Evolutionary conservation across 2,888 invertebrate genomes (phyloP).

Genomic region (Tyria jacobaeae): DNA sequence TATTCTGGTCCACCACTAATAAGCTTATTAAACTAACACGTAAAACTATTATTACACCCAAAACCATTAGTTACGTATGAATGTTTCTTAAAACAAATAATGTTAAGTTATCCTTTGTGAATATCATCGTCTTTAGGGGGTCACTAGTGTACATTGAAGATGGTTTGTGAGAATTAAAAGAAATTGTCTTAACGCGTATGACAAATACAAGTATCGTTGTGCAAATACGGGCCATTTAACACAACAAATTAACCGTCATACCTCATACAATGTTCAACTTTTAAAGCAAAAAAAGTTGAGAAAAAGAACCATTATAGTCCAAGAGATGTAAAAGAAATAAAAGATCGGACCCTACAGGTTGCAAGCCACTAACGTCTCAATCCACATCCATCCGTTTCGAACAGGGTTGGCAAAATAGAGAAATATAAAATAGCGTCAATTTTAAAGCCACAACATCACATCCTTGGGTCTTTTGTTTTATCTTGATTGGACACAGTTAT

Average conservation of each 20-base stretch:
- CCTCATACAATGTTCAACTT: slow-evolving; percentile 50
- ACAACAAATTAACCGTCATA: slow-evolving; percentile 46
- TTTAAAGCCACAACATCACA: background rate
- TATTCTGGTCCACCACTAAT: no score
- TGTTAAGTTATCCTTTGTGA: no score
- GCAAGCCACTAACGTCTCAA: slow-evolving; percentile 72
- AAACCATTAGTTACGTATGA: background rate
- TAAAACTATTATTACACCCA: background rate
- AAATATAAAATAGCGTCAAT: slow-evolving; percentile 10
- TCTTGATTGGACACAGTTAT: background rate
- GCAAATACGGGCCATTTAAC: slow-evolving; percentile 23
- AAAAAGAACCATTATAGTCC: slow-evolving; percentile 64
- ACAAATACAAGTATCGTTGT: slow-evolving; percentile 10
- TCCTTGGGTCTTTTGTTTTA: background rate
- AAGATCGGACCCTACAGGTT: slow-evolving; percentile 70
- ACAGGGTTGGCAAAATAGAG: slow-evolving; percentile 40
- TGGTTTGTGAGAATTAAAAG: background rate
- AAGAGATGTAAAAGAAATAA: slow-evolving; percentile 60
- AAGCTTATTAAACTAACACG: background rate
- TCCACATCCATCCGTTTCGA: slow-evolving; percentile 59
- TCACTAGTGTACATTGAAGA: background rate
- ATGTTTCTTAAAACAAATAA: background rate
- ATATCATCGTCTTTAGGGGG: background rate
- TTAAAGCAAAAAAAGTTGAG: slow-evolving; percentile 51
- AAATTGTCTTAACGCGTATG: background rate